Evolutionary conservation across 2,113 vertebrate genomes (phyloP), one percentile per base, ranked within the genome.

Genomic region (Lophius piscatorius): DNA sequence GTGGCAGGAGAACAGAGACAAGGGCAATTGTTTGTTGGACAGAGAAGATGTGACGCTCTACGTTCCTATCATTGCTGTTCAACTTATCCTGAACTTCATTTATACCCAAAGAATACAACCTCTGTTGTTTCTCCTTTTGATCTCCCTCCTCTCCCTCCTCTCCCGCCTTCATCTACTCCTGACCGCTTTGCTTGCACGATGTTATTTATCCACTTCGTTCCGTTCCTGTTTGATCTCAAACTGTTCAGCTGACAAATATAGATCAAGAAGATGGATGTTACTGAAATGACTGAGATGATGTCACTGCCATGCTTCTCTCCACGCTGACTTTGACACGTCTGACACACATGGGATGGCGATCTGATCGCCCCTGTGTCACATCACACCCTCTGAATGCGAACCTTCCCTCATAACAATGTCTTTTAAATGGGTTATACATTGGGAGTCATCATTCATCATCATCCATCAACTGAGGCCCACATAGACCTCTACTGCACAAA

Each of bases 71-170:
- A 59, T 50, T 70, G 51, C 49, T 50, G 60, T 60, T 59, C 17
- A 66, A 64, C 62, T 56, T 49, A 40, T 69, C 63, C 39, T 36
- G 44, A 57, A 75, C 49, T 63, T 63, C 34, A 75, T 68, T 66
- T 46, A 54, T 17, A 63, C 40, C 24, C 60, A 63, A 38, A 52
- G 50, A 44, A 61, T 69, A 67, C 46, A 55, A 31, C 40, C n/a
- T 58, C 17, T 36, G 45, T 17, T 49, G 24, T 46, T 57, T 10
- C 31, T 34, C 6, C 28, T 44, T 21, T n/a, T n/a, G n/a, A 28
- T 28, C 26, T 45, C 18, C 24, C 22, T 51, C 46, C 35, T 31
- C 41, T 35, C 6, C 21, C 20, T 24, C 11, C 39, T 18, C 6
- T 12, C 39, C 8, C 18, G 9, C 2, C 21, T 21, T 6, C 41